Evolutionary conservation across 1,140 invertebrate species (phyloP).

Genomic region (Sinonovacula constricta): DNA sequence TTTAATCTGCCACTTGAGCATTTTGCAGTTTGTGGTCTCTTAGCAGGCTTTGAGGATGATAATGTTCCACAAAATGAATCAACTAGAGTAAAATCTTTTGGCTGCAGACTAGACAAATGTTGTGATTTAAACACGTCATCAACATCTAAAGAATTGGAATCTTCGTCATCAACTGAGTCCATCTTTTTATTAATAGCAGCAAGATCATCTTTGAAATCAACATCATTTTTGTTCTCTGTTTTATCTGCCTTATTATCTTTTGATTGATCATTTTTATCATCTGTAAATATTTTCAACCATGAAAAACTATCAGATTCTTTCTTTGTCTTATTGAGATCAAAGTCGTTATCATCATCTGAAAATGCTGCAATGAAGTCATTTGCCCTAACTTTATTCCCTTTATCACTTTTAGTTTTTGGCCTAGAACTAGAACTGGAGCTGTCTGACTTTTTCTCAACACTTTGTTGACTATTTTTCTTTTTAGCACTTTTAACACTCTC

Average conservation of each 20-base stretch:
- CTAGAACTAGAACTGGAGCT: background rate
- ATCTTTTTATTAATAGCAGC: constrained; percentile 48
- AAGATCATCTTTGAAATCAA: constrained; percentile 31
- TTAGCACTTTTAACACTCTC: background rate
- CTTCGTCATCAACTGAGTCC: constrained; percentile 35
- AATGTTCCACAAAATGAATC: background rate
- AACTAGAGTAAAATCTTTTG: constrained; percentile 22
- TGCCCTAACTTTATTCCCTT: background rate
- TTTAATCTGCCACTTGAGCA: constrained; percentile 28
- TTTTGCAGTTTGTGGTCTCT: constrained; percentile 36
- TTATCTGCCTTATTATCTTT: background rate
- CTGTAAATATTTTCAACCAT: constrained; percentile 43
- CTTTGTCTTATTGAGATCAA: background rate
- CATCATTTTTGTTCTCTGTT: background rate
- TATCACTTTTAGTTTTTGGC: background rate
- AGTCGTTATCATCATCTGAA: background rate
- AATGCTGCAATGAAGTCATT: background rate
- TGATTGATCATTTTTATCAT: background rate
- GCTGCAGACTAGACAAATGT: constrained; percentile 37
- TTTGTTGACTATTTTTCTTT: background rate
- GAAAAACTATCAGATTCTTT: constrained; percentile 29
- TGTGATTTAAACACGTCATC: constrained; percentile 39
- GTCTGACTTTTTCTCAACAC: background rate
- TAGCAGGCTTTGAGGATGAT: background rate
- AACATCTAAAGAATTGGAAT: constrained; percentile 34